These are phyloP conservation scores for Pogonophryne albipinna DNA, from an alignment of 2,797 vertebrate genomes.

Conservation along the genomic window DNA sequence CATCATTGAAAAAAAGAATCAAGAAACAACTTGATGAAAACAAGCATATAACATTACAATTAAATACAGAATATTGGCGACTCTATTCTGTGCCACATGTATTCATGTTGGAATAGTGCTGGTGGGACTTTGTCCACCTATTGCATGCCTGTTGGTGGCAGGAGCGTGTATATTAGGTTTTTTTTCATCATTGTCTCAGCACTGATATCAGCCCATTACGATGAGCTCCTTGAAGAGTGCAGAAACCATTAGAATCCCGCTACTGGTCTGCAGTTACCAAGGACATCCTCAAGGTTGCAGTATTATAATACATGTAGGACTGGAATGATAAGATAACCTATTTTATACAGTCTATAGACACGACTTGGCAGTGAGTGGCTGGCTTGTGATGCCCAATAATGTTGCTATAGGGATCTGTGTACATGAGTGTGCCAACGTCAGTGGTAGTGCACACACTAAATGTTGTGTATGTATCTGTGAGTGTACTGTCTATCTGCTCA, in stretches of 20 bases:
- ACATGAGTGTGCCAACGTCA: slow-evolving; percentile 45
- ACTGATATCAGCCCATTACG: slow-evolving; percentile 47
- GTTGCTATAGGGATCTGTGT: slow-evolving; percentile 44
- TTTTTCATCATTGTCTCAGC: slow-evolving; percentile 64
- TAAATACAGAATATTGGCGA: slow-evolving; percentile 79
- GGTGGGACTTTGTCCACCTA: slow-evolving; percentile 59
- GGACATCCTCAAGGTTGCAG: slow-evolving; percentile 70
- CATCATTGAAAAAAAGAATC: slow-evolving; percentile 48
- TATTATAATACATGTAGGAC: slow-evolving; percentile 48
- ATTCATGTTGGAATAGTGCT: slow-evolving; percentile 69
- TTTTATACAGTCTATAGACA: neutral
- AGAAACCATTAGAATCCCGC: slow-evolving; percentile 81
- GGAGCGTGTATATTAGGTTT: slow-evolving; percentile 49
- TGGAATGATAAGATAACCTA: slow-evolving; percentile 51
- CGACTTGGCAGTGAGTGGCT: slow-evolving; percentile 71
- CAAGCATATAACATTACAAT: slow-evolving; percentile 79
- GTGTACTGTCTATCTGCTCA: slow-evolving; percentile 23
- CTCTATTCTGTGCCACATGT: slow-evolving; percentile 60
- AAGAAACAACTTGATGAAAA: slow-evolving; percentile 68
- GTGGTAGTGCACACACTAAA: slow-evolving; percentile 48
- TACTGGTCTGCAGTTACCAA: slow-evolving; percentile 78
- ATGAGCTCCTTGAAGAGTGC: slow-evolving; percentile 52
- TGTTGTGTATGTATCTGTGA: slow-evolving; percentile 40
- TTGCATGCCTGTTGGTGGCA: slow-evolving; percentile 68
- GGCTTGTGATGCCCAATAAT: slow-evolving; percentile 49